These are phyloP conservation scores for Pantherophis guttatus DNA, from an alignment of 2,113 vertebrate species.

Conservation along the genomic window DNA sequence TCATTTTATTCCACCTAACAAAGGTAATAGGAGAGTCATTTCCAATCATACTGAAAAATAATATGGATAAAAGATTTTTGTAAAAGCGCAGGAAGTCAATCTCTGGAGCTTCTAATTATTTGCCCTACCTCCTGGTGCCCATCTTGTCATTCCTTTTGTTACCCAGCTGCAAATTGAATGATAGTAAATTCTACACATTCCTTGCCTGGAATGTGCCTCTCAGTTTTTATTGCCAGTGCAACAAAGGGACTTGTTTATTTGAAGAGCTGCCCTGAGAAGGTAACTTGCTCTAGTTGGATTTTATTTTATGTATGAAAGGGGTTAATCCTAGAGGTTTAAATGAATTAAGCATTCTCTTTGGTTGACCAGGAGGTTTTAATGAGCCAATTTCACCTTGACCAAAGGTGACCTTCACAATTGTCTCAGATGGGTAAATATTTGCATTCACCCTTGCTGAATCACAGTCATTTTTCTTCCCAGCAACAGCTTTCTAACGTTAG, in stretches of 20 bases:
- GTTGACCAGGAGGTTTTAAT: background rate
- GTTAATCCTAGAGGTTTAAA: background rate
- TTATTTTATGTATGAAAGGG: background rate
- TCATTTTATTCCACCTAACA: conserved; percentile 56
- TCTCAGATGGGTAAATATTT: background rate
- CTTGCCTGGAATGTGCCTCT: conserved; percentile 4
- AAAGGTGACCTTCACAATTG: background rate
- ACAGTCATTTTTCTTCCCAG: background rate
- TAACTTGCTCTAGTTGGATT: background rate
- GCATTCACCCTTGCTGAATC: background rate
- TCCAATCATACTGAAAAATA: conserved; percentile 58
- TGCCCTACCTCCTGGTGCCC: conserved; percentile 43
- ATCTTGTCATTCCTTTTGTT: conserved; percentile 15
- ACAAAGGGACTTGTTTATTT: conserved; percentile 19
- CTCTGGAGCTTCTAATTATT: conserved; percentile 24
- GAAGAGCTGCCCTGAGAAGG: conserved; percentile 1
- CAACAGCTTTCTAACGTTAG: background rate
- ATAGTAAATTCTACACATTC: conserved; percentile 33
- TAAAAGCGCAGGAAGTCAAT: conserved; percentile 28
- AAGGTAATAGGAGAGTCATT: conserved; percentile 59
- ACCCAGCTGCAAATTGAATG: conserved; percentile 23
- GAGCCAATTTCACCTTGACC: background rate
- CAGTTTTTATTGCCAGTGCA: conserved; percentile 47
- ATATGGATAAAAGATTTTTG: conserved; percentile 55
- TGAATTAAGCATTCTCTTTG: background rate